phyloP scores from a whole-genome alignment of 1,140 invertebrate species.

The Plodia interpunctella region DNA sequence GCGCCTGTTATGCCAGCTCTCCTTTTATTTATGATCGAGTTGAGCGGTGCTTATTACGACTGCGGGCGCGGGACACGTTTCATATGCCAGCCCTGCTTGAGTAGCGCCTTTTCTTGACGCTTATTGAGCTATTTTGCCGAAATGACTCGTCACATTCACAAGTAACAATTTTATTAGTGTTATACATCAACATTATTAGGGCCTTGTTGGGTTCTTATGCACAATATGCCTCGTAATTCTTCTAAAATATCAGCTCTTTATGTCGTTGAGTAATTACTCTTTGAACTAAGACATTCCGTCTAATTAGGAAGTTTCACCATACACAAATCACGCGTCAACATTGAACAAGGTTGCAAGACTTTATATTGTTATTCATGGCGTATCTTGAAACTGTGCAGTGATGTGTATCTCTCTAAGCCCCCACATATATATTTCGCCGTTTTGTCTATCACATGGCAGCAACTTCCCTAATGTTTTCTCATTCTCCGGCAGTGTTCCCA shows the following conservation, averaged over 20 bases:
- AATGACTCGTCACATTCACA: conserved; percentile 18
- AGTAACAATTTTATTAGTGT: conserved; percentile 13
- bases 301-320: conserved; percentile 27
- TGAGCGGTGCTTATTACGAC: conserved; percentile 59
- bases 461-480: conserved; percentile 65
- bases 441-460: conserved; percentile 53
- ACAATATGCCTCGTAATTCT: background rate
- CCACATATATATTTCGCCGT: conserved; percentile 50
- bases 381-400: conserved; percentile 46
- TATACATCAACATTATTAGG: conserved; percentile 2
- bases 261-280: conserved; percentile 20
- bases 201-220: background rate
- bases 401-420: conserved; percentile 46
- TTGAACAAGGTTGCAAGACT: conserved; percentile 39
- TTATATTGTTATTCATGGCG: conserved; percentile 50
- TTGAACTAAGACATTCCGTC: conserved; percentile 27
- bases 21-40: conserved; percentile 65
- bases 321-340: conserved; percentile 34
- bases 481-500: conserved; percentile 51
- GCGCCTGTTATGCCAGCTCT: conserved; percentile 45
- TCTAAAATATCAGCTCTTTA: background rate
- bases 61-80: conserved; percentile 50
- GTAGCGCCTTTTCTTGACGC: conserved; percentile 33
- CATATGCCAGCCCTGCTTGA: conserved; percentile 43
- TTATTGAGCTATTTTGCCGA: conserved; percentile 48